Conservation (phyloP, 2,888 invertebrate genomes). For the Synanthedon myopaeformis region DNA sequence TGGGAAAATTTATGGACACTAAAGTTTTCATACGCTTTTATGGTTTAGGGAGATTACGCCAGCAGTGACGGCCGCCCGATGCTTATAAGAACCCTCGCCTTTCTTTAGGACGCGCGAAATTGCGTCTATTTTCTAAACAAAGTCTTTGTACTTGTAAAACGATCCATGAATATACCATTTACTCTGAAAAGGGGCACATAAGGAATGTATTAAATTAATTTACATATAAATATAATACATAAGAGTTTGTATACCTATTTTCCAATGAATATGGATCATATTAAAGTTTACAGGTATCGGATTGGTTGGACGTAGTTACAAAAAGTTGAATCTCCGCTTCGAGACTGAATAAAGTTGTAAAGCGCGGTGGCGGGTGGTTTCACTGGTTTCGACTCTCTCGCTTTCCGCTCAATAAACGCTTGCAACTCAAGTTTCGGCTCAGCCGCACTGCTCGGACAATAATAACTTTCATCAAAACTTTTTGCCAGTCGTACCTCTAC, state of each 20-base stretch:
- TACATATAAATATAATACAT: too few relatives aligned
- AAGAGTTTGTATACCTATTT: too few relatives aligned
- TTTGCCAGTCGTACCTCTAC: constrained; percentile 18
- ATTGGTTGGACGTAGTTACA: constrained; percentile 13
- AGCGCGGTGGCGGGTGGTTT: constrained; percentile 7
- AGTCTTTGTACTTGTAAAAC: constrained; percentile 26
- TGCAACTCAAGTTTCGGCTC: constrained; percentile 21
- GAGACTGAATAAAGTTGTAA: constrained; percentile 30
- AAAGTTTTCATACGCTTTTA: constrained; percentile 57
- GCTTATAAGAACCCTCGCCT: constrained; percentile 38
- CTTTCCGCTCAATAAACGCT: constrained; percentile 42
- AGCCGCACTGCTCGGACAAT: constrained; percentile 20
- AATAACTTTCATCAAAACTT: constrained; percentile 33
- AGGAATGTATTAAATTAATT: too few relatives aligned
- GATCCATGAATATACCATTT: constrained; percentile 12
- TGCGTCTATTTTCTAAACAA: constrained; percentile 30
- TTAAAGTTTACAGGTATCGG: too few relatives aligned
- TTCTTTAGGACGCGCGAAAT: constrained; percentile 31
- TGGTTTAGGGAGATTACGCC: constrained; percentile 50
- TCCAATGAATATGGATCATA: too few relatives aligned
- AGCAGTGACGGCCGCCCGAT: constrained; percentile 29
- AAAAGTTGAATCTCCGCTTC: constrained; percentile 14
- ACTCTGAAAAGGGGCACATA: not conserved
- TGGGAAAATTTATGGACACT: constrained; percentile 54
- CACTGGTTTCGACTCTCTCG: constrained; percentile 12